Conservation (phyloP, 2,113 vertebrate genomes). For the Prionailurus bengalensis region DNA sequence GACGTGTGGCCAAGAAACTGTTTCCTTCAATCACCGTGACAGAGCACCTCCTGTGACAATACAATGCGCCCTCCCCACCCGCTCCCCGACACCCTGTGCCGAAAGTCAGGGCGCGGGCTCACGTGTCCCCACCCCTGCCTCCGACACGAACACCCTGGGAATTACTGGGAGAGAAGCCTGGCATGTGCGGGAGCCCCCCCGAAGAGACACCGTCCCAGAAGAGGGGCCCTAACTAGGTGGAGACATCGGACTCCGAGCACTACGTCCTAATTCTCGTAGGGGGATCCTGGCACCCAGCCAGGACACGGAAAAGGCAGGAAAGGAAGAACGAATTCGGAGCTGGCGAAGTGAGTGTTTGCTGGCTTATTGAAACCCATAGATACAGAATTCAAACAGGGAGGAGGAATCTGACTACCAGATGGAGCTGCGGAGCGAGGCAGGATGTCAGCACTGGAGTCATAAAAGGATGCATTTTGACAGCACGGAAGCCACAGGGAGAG, state of each 20-base stretch:
- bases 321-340: slow-evolving; percentile 85
- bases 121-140: not conserved
- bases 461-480: slow-evolving; percentile 76
- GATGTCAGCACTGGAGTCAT: slow-evolving; percentile 74
- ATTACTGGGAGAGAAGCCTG: not conserved
- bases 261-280: slow-evolving; percentile 50
- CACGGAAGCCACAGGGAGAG: not conserved
- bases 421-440: slow-evolving; percentile 83
- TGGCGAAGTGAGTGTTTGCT: slow-evolving; percentile 82
- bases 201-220: slow-evolving; percentile 23
- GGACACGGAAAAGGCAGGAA: slow-evolving; percentile 73
- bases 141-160: not conserved
- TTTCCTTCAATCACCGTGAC: not conserved
- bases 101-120: not conserved
- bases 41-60: not conserved
- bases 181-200: not conserved
- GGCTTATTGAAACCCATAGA: slow-evolving; percentile 84
- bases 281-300: slow-evolving; percentile 59
- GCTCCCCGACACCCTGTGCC: accelerated
- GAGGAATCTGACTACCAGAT: slow-evolving; percentile 81
- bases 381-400: slow-evolving; percentile 63
- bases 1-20: not conserved
- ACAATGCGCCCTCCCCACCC: accelerated
- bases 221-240: slow-evolving; percentile 66
- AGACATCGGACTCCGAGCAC: slow-evolving; percentile 44